A percentile compares a stretch with the other conserved stretches of the same genome.
phyloP scores from a whole-genome alignment of 2,888 invertebrate species.

The Platycnemis pennipes region DNA sequence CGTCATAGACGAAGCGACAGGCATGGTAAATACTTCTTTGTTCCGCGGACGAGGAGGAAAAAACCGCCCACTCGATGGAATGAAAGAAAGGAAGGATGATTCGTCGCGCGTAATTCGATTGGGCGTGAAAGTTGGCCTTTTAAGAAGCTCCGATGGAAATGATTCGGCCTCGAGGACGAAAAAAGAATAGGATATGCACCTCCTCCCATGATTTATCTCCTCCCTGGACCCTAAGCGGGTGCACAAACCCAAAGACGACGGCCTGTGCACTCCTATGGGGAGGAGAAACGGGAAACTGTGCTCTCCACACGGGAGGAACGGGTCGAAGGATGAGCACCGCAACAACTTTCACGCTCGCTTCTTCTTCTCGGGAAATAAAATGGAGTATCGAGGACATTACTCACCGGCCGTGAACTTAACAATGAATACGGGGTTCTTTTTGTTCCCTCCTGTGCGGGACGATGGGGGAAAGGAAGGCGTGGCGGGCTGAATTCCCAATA shows the following conservation, averaged over 20 bases:
- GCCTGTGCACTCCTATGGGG: not conserved
- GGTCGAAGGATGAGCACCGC: not conserved
- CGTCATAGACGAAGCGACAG: not conserved
- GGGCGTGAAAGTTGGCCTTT: slow-evolving; percentile 19
- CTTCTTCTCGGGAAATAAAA: not conserved
- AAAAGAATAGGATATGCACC: not conserved
- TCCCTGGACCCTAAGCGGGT: not conserved
- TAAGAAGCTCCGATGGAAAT: not conserved
- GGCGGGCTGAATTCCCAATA: too few species aligned
- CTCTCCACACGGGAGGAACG: not conserved
- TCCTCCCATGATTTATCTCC: not conserved
- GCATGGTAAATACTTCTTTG: not conserved
- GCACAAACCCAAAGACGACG: not conserved
- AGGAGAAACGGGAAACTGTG: not conserved
- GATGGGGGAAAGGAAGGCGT: not conserved
- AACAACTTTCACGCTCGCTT: not conserved
- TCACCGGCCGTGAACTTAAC: slow-evolving; percentile 36
- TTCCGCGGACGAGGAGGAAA: not conserved
- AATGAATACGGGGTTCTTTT: not conserved
- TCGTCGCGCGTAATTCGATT: not conserved
- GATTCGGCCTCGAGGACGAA: not conserved
- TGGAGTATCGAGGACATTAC: not conserved
- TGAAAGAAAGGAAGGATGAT: not conserved
- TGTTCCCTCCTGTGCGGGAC: not conserved
- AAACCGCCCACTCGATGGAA: not conserved